These are phyloP conservation scores for Zootermopsis nevadensis DNA, from an alignment of 2,888 invertebrate genomes.

Conservation along the genomic window DNA sequence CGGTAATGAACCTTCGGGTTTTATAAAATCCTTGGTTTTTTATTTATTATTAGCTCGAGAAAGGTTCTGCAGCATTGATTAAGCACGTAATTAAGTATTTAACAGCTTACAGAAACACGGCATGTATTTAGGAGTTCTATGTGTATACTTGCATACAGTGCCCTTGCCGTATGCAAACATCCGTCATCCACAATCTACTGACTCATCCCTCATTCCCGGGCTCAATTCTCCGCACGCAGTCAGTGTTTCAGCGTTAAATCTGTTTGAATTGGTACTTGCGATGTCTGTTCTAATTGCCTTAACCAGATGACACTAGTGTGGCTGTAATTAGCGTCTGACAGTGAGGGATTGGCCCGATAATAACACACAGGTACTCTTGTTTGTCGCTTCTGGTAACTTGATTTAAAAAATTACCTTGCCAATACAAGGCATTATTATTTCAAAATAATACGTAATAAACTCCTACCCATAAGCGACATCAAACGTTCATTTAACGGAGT, in stretches of 20 bases:
- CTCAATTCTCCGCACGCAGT: background rate
- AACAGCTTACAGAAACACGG: too few relatives aligned
- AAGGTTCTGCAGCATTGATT: too few relatives aligned
- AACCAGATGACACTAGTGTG: background rate
- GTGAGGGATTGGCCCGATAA: conserved; percentile 14
- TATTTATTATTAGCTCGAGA: too few relatives aligned
- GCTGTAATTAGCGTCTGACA: conserved; percentile 10
- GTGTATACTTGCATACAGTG: too few relatives aligned
- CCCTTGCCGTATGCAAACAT: too few relatives aligned
- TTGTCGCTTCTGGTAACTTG: background rate
- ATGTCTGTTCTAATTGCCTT: background rate
- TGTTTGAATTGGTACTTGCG: background rate
- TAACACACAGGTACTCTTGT: background rate
- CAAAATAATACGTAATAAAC: background rate
- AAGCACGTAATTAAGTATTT: too few relatives aligned
- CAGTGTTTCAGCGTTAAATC: background rate
- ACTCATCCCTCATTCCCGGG: background rate
- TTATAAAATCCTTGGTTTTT: too few relatives aligned
- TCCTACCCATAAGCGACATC: too few relatives aligned
- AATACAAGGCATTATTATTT: background rate
- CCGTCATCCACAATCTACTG: background rate
- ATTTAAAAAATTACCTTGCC: background rate
- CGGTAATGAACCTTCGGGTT: too few relatives aligned
- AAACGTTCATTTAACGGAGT: too few relatives aligned
- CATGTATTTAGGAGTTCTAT: too few relatives aligned